Conservation (phyloP, 2,797 vertebrate genomes). For the Tympanoctomys barrerae region DNA sequence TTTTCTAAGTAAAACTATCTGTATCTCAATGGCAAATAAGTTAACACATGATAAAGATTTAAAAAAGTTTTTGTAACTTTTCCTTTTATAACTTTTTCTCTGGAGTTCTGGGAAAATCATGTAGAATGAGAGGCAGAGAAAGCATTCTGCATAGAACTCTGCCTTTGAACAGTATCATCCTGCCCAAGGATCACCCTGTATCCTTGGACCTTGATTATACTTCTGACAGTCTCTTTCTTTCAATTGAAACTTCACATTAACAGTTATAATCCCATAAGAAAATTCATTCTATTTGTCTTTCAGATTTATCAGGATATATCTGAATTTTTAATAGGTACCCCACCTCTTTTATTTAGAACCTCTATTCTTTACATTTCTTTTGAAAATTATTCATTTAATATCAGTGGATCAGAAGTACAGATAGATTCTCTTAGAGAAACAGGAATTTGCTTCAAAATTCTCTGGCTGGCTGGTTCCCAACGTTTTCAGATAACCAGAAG, state of each 20-base stretch:
- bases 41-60: background rate
- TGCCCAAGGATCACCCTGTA: background rate
- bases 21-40: background rate
- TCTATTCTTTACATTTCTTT: background rate
- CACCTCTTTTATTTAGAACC: background rate
- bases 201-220: background rate
- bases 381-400: background rate
- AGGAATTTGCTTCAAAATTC: background rate
- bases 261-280: background rate
- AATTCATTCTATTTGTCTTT: background rate
- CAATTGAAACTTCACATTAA: background rate
- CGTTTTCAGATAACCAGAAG: background rate
- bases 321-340: background rate
- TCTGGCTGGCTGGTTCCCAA: background rate
- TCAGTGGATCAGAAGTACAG: background rate
- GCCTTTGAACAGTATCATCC: background rate
- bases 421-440: background rate
- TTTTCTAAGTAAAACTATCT: slow-evolving; percentile 1
- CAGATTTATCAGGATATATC: background rate
- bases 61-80: background rate
- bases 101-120: background rate
- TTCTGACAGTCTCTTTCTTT: background rate
- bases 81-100: background rate
- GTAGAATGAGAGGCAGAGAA: background rate
- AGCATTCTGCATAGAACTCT: background rate